These are phyloP conservation scores for Prunella strophiata DNA, from an alignment of 2,797 vertebrate species.

Conservation along the genomic window DNA sequence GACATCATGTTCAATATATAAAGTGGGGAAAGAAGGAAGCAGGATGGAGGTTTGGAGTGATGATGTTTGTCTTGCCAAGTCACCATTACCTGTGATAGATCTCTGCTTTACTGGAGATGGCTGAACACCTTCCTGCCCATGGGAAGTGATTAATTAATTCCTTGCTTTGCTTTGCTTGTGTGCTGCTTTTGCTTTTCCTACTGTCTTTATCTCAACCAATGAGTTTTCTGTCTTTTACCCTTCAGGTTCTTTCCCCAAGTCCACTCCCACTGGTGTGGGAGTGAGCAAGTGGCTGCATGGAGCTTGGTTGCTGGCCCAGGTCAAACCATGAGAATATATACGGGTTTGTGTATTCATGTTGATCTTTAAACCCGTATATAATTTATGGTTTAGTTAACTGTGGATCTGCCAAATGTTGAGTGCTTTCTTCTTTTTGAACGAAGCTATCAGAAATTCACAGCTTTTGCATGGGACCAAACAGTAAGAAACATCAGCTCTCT, in stretches of 20 bases:
- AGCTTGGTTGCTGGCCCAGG: background rate
- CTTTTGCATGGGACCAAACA: background rate
- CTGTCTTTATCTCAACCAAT: background rate
- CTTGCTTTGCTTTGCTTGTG: background rate
- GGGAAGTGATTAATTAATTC: background rate
- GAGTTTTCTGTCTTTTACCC: background rate
- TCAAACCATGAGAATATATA: background rate
- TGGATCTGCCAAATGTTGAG: background rate
- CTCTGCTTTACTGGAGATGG: background rate
- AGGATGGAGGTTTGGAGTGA: accelerated
- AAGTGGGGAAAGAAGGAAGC: background rate
- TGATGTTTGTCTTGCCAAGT: background rate
- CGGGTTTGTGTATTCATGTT: background rate
- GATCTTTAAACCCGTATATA: background rate
- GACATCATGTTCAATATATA: no score
- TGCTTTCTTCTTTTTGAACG: background rate
- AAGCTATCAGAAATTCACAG: background rate
- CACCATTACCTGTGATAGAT: accelerated
- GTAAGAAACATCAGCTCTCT: background rate
- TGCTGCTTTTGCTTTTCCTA: background rate
- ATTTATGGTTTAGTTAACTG: background rate
- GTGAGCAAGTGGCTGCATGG: background rate
- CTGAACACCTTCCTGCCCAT: background rate
- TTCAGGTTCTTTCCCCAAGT: accelerated
- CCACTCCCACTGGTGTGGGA: no score